These are phyloP conservation scores for Cavia porcellus DNA, from an alignment of 2,113 vertebrate genomes.

Conservation along the genomic window DNA sequence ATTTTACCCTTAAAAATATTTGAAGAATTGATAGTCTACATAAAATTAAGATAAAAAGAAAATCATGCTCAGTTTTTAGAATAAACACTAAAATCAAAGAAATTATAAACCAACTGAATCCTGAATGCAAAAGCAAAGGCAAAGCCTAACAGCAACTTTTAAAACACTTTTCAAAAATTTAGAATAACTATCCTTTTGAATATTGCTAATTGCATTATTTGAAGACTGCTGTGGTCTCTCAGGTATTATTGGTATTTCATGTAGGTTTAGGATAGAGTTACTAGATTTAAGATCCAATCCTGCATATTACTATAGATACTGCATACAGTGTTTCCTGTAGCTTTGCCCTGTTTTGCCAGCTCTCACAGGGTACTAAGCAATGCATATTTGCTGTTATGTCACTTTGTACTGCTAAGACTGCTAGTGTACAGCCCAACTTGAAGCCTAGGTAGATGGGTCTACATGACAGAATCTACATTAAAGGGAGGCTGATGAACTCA, in stretches of 20 bases:
- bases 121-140: background rate
- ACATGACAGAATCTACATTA: background rate
- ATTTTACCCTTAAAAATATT: slow-evolving; percentile 17
- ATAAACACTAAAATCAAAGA: slow-evolving; percentile 59
- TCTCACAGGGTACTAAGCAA: background rate
- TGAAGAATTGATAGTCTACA: slow-evolving; percentile 29
- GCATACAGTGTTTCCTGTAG: background rate
- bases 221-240: background rate
- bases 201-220: background rate
- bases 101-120: slow-evolving; percentile 29
- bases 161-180: background rate
- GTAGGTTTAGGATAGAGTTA: background rate
- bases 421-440: background rate
- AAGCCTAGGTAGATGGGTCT: background rate
- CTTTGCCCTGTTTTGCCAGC: background rate
- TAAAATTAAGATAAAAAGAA: slow-evolving; percentile 42
- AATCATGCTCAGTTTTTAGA: slow-evolving; percentile 28
- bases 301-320: background rate
- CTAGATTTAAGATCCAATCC: background rate
- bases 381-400: background rate
- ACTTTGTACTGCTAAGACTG: background rate
- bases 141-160: background rate
- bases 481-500: background rate
- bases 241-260: background rate
- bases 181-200: background rate